Evolutionary conservation across 2,888 invertebrate species (phyloP).

Genomic region (Xestia xanthographa): DNA sequence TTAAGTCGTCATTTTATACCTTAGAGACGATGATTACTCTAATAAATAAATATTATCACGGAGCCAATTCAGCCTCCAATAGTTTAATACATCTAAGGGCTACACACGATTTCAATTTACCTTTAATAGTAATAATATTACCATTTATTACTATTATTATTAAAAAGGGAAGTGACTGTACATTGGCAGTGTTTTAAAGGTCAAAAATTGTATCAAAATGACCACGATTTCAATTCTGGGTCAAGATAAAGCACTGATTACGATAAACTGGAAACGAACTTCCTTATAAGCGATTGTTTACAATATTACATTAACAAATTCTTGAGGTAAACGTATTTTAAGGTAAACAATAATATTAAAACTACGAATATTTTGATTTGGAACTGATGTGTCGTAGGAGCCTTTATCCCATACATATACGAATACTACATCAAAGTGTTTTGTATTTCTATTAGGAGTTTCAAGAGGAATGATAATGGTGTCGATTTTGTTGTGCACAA

Average conservation of each 20-base stretch:
- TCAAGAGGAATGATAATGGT: too few species aligned
- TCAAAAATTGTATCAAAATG: conserved; percentile 59
- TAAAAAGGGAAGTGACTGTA: conserved; percentile 63
- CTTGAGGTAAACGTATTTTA: conserved; percentile 6
- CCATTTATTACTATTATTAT: conserved; percentile 32
- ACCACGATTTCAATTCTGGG: conserved; percentile 60
- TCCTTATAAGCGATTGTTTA: conserved; percentile 52
- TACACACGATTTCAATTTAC: conserved; percentile 58
- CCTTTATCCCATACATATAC: neutral
- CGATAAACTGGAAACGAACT: conserved; percentile 40
- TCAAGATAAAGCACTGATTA: conserved; percentile 60
- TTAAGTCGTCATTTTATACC: neutral
- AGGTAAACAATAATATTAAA: neutral
- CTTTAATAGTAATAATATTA: conserved; percentile 41
- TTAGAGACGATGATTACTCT: neutral
- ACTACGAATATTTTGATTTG: neutral
- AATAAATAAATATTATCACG: conserved; percentile 31
- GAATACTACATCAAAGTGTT: neutral
- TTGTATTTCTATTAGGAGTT: too few species aligned
- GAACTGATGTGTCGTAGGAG: neutral
- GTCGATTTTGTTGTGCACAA: too few species aligned
- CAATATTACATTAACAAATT: conserved; percentile 35
- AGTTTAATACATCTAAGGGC: conserved; percentile 50
- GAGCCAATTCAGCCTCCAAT: conserved; percentile 38
- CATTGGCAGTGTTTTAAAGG: conserved; percentile 53